Evolutionary conservation across 2,888 invertebrate species (phyloP), one percentile per base, ranked within the genome.

Genomic region (Conus canariensis): DNA sequence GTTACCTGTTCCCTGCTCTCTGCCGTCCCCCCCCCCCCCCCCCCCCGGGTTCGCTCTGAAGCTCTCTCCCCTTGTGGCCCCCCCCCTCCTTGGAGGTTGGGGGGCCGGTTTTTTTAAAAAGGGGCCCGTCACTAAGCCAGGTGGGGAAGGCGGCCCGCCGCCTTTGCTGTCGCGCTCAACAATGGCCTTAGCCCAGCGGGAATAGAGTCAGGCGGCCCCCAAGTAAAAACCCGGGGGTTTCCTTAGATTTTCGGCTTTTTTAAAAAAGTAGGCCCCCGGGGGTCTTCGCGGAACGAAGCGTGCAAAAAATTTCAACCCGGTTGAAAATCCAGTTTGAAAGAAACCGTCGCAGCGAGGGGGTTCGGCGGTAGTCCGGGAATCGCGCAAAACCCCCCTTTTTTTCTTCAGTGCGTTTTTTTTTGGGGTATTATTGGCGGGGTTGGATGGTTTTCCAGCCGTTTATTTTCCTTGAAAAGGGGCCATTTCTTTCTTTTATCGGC

Each of bases 131-230:
- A 25, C 22, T 19, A 60, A 88, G 80, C 82, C n/a, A 67, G 88
- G 64, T 56, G n/a, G 19, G 82, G 67, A 64, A 83, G 58, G 58
- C 22, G 16, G 19, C 88, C 82, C 56, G 45, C 22, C 83, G 22
- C 9, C 60, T 30, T 12, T 14, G 77, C 77, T 9, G 74, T 45
- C 88, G 59, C 59, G 22, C 64, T 45, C 82, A 80, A 88, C 88
- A 88, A 88, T 82, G 83, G 56, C 56, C 64, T 25, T 12, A 30
- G 80, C 88, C 58, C 88, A 19, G 60, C 88, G 88, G 88, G 80
- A 88, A 88, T 88, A 82, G 80, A 82, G 88, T 74, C 88, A 60
- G 80, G 80, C 88, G 60, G 88, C 80, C 74, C 88, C 88, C 7
- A 88, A n/a, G n/a, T n/a, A n/a, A n/a, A n/a, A n/a, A n/a, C n/a